Percentiles rank a stretch among this genome's conserved stretches.
These are phyloP conservation scores for Galeopsomyia nigrocyanea DNA, from an alignment of 2,888 invertebrate species.

Conservation along the genomic window DNA sequence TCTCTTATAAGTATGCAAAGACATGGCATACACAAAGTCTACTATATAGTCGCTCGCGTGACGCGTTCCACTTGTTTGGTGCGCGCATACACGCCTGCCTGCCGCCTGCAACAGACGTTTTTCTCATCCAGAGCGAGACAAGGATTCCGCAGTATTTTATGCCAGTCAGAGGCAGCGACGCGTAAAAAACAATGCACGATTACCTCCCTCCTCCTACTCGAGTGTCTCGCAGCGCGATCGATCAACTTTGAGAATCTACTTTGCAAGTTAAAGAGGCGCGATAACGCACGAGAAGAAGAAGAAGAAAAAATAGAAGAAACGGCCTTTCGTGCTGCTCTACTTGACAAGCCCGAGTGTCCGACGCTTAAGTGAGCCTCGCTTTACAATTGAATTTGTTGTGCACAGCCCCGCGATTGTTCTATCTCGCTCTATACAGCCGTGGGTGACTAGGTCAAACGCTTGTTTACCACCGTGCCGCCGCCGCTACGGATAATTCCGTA, in stretches of 20 bases:
- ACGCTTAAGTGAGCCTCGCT: conserved; percentile 2
- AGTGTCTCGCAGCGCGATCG: not conserved
- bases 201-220: not conserved
- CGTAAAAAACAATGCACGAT: conserved; percentile 35
- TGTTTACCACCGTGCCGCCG: too few relatives aligned
- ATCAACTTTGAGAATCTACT: conserved; percentile 3
- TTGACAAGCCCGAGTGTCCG: not conserved
- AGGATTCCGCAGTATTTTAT: conserved; percentile 6
- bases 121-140: not conserved
- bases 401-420: not conserved
- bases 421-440: too few relatives aligned
- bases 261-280: not conserved
- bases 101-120: not conserved
- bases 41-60: conserved; percentile 4
- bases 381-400: conserved; percentile 20
- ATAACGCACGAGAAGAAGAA: not conserved
- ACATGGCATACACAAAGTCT: not conserved
- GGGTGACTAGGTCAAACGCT: too few relatives aligned
- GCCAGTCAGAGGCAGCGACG: conserved; percentile 16
- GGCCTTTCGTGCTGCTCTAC: conserved; percentile 1
- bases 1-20: too few relatives aligned
- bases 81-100: not conserved
- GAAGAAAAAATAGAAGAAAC: not conserved
- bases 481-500: too few relatives aligned
- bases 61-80: conserved; percentile 25